Evolutionary conservation across 2,797 vertebrate genomes (phyloP), one percentile per base, ranked within the genome.

Genomic region (Mionectes olivaceus): DNA sequence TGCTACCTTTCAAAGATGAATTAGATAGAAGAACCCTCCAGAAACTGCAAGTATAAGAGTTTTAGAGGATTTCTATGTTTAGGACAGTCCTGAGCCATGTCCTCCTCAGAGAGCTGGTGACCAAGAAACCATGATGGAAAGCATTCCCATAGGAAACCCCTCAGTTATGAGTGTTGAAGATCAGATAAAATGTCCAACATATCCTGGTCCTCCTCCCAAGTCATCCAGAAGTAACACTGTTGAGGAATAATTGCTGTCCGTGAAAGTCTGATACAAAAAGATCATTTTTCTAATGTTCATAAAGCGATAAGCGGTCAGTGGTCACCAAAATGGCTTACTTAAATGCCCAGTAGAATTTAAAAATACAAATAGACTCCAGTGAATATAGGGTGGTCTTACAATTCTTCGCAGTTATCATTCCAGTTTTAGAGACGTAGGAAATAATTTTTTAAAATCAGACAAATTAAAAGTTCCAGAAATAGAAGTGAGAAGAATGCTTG

Each of bases 271-370:
- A 68, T 7, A 11, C 9, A 28, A 74, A 87, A 39, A 11, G 11
- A 7, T 32, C 0, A 5, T 18, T 61, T 65, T 56, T 76, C n/a
- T 9, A 22, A 35, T 28, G 14, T 52, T 60, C 4, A 1, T 53
- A 83, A 86, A 88, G 44, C 14, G 70, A 0, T n/a, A 53, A 73
- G 35, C 23, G 27, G 10, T 30, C n/a, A 80, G 21, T 9, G 23
- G 27, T 53, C 35, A 67, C 11, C 47, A 33, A 87, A 75, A 87
- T 15, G 27, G 18, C 16, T 52, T 61, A 47, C 25, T 35, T 27
- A 63, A 73, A 37, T 41, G 8, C 17, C 6, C 13, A 83, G 39
- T 8, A 19, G 43, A 56, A 44, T 10, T 33, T 7, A 50, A 87
- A 92, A 77, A 46, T 46, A 70, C 30, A 27, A 35, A 19, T 25